Conservation (phyloP, 2,113 vertebrate species). For the Rhadina sibilatrix region DNA sequence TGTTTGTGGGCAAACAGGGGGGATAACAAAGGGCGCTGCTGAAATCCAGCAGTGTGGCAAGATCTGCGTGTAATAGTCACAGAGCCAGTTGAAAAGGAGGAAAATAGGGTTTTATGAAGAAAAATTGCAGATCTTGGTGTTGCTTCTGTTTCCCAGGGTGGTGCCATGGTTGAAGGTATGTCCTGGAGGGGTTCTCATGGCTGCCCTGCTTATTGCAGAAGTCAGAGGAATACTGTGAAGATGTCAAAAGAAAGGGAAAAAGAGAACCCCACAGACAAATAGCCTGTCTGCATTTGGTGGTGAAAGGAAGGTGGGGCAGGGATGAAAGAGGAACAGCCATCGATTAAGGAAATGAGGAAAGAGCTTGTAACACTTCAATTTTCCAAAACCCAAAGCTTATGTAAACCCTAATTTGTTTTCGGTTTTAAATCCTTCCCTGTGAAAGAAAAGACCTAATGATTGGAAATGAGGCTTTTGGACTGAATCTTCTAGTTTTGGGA, state of each 20-base stretch:
- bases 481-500: background rate
- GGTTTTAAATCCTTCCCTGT: background rate
- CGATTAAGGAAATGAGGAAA: background rate
- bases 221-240: background rate
- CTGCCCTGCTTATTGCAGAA: background rate
- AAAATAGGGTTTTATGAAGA: background rate
- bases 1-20: background rate
- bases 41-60: conserved; percentile 13
- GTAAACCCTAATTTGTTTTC: background rate
- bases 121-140: background rate
- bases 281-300: background rate
- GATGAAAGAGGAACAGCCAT: background rate
- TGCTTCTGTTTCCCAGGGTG: conserved; percentile 4
- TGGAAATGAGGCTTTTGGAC: background rate
- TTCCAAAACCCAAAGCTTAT: background rate
- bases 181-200: background rate
- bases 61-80: background rate
- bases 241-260: background rate
- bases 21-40: conserved; percentile 6
- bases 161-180: background rate
- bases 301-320: background rate
- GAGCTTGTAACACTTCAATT: background rate
- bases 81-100: background rate
- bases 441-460: background rate
- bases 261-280: background rate